Evolutionary conservation across 2,113 vertebrate species (phyloP).

Genomic region (Eptesicus fuscus): DNA sequence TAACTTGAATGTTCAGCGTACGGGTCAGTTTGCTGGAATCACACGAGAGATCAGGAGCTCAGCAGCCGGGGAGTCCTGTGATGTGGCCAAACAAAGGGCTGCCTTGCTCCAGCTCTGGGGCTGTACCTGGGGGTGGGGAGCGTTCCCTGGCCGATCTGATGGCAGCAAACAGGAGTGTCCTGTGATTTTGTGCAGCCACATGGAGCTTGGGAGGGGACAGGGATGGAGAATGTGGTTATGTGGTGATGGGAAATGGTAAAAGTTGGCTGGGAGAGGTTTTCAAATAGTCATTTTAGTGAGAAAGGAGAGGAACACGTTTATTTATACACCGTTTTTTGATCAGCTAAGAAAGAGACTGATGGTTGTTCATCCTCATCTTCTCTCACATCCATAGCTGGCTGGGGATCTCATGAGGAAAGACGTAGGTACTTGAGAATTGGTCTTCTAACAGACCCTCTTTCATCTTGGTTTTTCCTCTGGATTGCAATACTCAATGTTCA

Average conservation of each 20-base stretch:
- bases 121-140: accelerated
- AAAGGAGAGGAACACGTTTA: background rate
- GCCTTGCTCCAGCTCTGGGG: accelerated
- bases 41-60: background rate
- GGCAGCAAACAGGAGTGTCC: background rate
- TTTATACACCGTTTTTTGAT: background rate
- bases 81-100: accelerated
- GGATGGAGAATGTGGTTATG: accelerated
- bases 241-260: accelerated
- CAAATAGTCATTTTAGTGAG: background rate
- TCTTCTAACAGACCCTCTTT: background rate
- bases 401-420: background rate
- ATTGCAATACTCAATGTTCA: background rate
- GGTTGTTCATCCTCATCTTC: background rate
- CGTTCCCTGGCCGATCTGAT: accelerated
- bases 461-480: background rate
- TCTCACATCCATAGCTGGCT: too few relatives aligned
- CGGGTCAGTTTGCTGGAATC: background rate
- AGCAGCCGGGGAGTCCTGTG: background rate
- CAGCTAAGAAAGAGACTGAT: background rate
- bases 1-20: background rate
- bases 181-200: accelerated
- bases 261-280: background rate
- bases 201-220: accelerated
- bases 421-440: background rate